phyloP scores from a whole-genome alignment of 1,140 invertebrate species.

The Oscheius sp. region DNA sequence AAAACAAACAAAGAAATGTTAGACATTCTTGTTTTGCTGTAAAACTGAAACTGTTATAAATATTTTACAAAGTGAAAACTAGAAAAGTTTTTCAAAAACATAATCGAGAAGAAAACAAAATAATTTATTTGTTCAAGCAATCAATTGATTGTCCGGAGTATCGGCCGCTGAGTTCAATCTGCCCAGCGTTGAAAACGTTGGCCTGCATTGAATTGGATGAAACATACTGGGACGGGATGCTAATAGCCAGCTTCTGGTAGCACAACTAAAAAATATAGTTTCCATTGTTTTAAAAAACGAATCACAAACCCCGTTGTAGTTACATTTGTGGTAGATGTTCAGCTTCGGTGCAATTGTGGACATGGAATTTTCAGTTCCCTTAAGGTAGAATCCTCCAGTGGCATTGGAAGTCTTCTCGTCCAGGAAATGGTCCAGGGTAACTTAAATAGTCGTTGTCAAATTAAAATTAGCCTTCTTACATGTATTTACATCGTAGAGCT shows the following conservation, averaged over 20 bases:
- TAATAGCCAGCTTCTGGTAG: conserved; percentile 1
- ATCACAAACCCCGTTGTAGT: conserved; percentile 16
- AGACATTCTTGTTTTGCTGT: too few species aligned
- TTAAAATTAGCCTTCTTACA: neutral
- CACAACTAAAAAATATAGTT: neutral
- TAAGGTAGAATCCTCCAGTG: conserved; percentile 8
- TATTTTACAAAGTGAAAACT: too few species aligned
- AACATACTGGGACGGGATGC: neutral
- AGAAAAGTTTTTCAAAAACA: too few species aligned
- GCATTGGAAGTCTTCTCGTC: conserved; percentile 15
- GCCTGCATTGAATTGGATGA: neutral
- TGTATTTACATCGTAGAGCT: conserved; percentile 45
- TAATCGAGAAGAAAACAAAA: neutral
- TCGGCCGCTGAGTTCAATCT: neutral
- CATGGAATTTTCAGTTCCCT: conserved; percentile 19
- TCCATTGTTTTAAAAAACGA: neutral
- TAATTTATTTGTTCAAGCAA: conserved; percentile 1
- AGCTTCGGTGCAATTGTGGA: conserved; percentile 22
- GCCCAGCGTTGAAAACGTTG: neutral
- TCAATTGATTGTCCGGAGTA: neutral
- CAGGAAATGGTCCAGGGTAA: conserved; percentile 8
- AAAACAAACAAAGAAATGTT: neutral
- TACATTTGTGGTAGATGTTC: conserved; percentile 28
- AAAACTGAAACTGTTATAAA: too few species aligned
- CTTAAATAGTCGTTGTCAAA: neutral